These are phyloP conservation scores for Drosophila cardini DNA, from an alignment of 1,140 invertebrate genomes.

Conservation along the genomic window DNA sequence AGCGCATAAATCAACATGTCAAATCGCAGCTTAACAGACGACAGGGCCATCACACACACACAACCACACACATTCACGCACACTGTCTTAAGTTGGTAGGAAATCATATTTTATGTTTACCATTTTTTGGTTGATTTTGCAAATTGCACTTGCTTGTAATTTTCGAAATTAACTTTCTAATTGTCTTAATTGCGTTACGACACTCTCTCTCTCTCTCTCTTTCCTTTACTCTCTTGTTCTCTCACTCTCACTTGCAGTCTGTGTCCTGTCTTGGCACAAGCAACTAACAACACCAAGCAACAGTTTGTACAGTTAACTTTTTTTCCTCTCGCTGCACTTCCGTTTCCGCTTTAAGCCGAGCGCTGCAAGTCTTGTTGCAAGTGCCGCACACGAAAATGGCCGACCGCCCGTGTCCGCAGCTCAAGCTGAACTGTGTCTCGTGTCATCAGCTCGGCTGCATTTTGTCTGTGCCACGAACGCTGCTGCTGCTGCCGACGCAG, in stretches of 20 bases:
- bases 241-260: neutral
- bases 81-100: conserved; percentile 37
- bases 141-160: conserved; percentile 51
- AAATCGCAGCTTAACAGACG: conserved; percentile 74
- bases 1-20: conserved; percentile 82
- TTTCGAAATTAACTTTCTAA: conserved; percentile 60
- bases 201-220: conserved; percentile 14
- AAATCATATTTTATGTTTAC: conserved; percentile 64
- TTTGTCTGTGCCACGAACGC: conserved; percentile 33
- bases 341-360: conserved; percentile 65
- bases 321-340: conserved; percentile 60
- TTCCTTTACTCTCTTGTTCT: neutral
- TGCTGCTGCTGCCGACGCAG: conserved; percentile 2
- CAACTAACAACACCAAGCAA: conserved; percentile 49
- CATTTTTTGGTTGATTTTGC: conserved; percentile 54
- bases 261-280: neutral
- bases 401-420: conserved; percentile 67
- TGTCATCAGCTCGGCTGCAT: conserved; percentile 27
- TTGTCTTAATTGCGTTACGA: conserved; percentile 68
- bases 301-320: conserved; percentile 65
- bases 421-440: conserved; percentile 71
- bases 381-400: conserved; percentile 41
- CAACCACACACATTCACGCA: conserved; percentile 10
- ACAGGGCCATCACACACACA: conserved; percentile 34
- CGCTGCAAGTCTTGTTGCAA: conserved; percentile 39